Evolutionary conservation across 2,113 vertebrate species (phyloP).

Genomic region (Sylvia atricapilla): DNA sequence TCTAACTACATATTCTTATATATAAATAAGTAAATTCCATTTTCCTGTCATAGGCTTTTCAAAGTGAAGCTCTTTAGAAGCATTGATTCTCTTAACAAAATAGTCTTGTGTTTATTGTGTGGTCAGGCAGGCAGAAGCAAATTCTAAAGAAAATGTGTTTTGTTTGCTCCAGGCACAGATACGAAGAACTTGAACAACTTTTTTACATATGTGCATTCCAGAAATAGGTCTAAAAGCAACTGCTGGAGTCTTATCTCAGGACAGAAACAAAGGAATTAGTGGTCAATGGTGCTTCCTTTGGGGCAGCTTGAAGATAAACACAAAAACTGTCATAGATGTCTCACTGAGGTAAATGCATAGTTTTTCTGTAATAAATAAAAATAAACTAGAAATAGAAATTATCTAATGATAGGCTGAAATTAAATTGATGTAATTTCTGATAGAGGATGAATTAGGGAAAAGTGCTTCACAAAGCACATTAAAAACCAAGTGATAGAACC

Average conservation of each 20-base stretch:
- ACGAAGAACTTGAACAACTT: not conserved
- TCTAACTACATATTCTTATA: not conserved
- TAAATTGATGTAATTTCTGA: not conserved
- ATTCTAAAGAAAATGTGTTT: not conserved
- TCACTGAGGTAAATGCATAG: not conserved
- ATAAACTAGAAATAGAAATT: not conserved
- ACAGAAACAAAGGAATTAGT: not conserved
- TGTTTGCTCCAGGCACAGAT: not conserved
- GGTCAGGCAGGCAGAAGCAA: not conserved
- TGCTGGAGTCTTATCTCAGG: not conserved
- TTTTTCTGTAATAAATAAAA: not conserved
- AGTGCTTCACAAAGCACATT: not conserved
- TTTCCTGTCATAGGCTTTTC: not conserved
- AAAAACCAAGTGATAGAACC: not conserved
- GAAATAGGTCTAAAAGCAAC: not conserved
- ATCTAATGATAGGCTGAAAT: not conserved
- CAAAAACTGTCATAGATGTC: not conserved
- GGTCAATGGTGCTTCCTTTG: not conserved
- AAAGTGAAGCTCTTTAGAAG: not conserved
- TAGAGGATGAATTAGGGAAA: not conserved
- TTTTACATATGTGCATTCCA: not conserved
- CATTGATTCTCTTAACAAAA: not conserved
- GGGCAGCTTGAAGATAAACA: not conserved
- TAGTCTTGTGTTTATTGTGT: not conserved
- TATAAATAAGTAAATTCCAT: not conserved